Evolutionary conservation across 2,888 invertebrate genomes (phyloP), one percentile per base, ranked within the genome.

Genomic region (Tenthredo notha): DNA sequence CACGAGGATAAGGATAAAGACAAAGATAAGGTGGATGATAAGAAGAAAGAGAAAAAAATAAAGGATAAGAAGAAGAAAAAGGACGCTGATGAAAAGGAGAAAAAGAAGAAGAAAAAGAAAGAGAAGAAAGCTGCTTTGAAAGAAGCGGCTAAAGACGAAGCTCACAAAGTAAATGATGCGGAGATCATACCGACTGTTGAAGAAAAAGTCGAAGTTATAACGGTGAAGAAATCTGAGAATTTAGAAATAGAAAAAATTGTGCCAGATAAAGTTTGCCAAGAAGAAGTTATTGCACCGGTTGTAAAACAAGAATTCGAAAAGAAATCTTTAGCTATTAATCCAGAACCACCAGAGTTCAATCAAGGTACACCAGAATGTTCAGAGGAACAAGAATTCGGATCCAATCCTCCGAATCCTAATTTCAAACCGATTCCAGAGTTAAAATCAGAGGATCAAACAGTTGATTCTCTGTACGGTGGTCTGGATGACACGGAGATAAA

Each of bases 41-140:
- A 94, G 91, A 93, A 92, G 92, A 92, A 95, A 89, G 95, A 94
- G 86, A 93, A 95, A 86, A 94, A 94, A 90, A 95, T 94, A 86
- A 95, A 95, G 90, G 93, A 90, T 85, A 91, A 89, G 70, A 92
- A 91, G 78, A 92, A 92, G 91, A 94, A 93, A 88, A 93, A 93
- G 87, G 95, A 95, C 88, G 94, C 94, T 50, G 94, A 94, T 86
- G 94, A 94, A 84, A 95, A 95, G 29, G 95, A 95, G 87, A 95
- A 95, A 90, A 95, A 95, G 83, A 95, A 95, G 88, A 94, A 94
- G 85, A 93, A 93, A 88, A 93, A 92, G 84, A 87, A 87, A 86
- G 89, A 91, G 86, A 91, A 92, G 85, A 92, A 92, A 54, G 92
- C 87, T 86, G 92, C 88, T 85, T 92, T 91, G 87, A 92, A 92